Evolutionary conservation across 2,888 invertebrate species (phyloP), one percentile per base, ranked within the genome.

Genomic region (Clusia tigrina): DNA sequence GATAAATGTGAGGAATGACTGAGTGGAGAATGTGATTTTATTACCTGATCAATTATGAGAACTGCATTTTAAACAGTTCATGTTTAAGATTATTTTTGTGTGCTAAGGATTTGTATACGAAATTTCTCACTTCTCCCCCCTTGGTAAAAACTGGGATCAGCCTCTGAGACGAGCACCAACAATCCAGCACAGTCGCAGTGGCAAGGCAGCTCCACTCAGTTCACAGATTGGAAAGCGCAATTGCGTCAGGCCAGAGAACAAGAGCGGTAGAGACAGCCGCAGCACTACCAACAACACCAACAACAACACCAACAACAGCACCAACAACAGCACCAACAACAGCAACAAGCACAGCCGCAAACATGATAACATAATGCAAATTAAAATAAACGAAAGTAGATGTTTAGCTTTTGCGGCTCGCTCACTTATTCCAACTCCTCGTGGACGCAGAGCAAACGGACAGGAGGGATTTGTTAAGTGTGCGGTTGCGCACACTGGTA

Each of bases 311-410:
- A 42, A 42, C n/a, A 12, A n/a, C 42, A 42, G n/a, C 42, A 42
- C 9, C 42, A 42, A 42, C n/a, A n/a, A n/a, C 42, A 12, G 9
- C 42, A 42, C 12, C n/a, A 74, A 72, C 76, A 73, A 48, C 32
- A 55, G 37, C 26, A 54, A 12, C n/a, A n/a, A n/a, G n/a, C n/a
- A n/a, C n/a, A n/a, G n/a, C n/a, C n/a, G 22, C 38, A 23, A 52
- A 58, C 57, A 52, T 17, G 65, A 56, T 54, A 66, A 77, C 26
- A 70, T 76, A 76, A 68, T 67, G 62, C 67, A 74, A 74, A 74
- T 74, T 74, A 74, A 74, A 74, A 74, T 74, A 74, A 74, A 74
- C 77, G 74, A 74, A 74, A 74, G 74, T 74, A 75, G 75, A 77
- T 32, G 5, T 32, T 32, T 32, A 9, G 12, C 32, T 5, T 32